phyloP scores from a whole-genome alignment of 2,797 vertebrate genomes.

The Distichodus sexfasciatus region DNA sequence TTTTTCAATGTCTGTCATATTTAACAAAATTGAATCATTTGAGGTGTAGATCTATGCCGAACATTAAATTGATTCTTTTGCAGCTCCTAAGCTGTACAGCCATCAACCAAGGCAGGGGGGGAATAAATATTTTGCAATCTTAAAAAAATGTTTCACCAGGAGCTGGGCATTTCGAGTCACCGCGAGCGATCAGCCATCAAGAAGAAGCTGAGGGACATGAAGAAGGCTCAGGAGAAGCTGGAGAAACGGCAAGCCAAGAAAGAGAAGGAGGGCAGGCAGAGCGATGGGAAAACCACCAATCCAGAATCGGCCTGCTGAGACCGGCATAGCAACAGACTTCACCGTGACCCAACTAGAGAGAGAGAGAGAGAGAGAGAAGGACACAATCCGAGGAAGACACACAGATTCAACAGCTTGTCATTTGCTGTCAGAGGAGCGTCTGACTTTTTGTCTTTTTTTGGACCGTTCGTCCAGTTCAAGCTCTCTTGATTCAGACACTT shows the following conservation, averaged over 20 bases:
- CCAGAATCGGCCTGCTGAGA: constrained; percentile 82
- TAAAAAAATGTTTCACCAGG: constrained; percentile 67
- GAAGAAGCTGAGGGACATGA: constrained; percentile 88
- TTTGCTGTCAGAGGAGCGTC: not conserved
- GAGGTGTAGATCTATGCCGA: too few relatives aligned
- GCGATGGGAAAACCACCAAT: constrained; percentile 67
- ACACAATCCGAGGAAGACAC: not conserved
- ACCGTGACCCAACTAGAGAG: not conserved
- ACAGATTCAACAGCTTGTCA: not conserved
- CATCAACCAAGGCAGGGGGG: too few relatives aligned
- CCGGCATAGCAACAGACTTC: not conserved
- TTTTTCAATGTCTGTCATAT: too few relatives aligned
- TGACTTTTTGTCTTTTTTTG: not conserved
- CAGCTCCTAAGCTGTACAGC: too few relatives aligned
- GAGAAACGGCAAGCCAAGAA: constrained; percentile 77
- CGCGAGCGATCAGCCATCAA: constrained; percentile 81
- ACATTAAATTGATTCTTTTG: too few relatives aligned
- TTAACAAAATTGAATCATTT: too few relatives aligned
- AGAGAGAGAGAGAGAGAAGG: not conserved
- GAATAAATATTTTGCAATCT: too few relatives aligned
- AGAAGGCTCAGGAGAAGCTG: constrained; percentile 79
- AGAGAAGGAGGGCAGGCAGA: constrained; percentile 55
- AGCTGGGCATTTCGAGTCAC: constrained; percentile 81
- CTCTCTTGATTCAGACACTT: not conserved
- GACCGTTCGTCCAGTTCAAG: not conserved